Base-by-base conservation (phyloP, 2,888 invertebrate genomes). In the Pomacea canaliculata region DNA sequence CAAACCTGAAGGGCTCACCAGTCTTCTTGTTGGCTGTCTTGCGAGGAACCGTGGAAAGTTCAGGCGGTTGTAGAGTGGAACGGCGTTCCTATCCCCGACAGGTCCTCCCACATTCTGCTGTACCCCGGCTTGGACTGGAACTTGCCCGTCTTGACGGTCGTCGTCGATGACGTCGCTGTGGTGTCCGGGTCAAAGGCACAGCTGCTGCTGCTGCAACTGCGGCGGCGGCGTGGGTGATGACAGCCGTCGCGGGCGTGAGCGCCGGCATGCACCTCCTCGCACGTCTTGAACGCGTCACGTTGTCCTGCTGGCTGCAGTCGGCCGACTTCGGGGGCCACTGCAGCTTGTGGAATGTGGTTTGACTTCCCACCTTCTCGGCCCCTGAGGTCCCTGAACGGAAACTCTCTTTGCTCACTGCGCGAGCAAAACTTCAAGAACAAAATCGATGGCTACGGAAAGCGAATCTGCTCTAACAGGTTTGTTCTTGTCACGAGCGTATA, bases 21-120 rank as follows among this genome's bases (percentile, higher is more conserved):
- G 85, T 83, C 78, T 87, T 87, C 76, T 86, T 86, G 80, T 84
- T 84, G 51, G 83, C 83, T 12, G 85, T 78, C 77, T 87, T 87
- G 51, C 86, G 76, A 27, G 86, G 87, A 18, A 87, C 82, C 12
- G 87, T 87, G 10, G 87, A 85, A 87, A 87, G 81, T 87, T 86
- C 85, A 86, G 86, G 27, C 87, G 81, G 72, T 86, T 85, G 76
- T 87, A 87, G 46, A 87, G 81, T 9, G 86, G 85, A n/a, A 83
- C 81, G 69, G 74, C 60, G 63, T 69, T 59, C 60, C 74, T 68
- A 18, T 74, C 74, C 37, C 72, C 71, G 27, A 71, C 16, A 27
- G 77, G 27, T 76, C 77, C 46, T 79, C 79, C 79, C 77, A 77
- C 79, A 79, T 79, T 70, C 71, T 77, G 67, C 70, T 73, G 70